A percentile compares a stretch with the other conserved stretches of the same genome.
phyloP scores from a whole-genome alignment of 2,797 vertebrate genomes.

The Anableps anableps region DNA sequence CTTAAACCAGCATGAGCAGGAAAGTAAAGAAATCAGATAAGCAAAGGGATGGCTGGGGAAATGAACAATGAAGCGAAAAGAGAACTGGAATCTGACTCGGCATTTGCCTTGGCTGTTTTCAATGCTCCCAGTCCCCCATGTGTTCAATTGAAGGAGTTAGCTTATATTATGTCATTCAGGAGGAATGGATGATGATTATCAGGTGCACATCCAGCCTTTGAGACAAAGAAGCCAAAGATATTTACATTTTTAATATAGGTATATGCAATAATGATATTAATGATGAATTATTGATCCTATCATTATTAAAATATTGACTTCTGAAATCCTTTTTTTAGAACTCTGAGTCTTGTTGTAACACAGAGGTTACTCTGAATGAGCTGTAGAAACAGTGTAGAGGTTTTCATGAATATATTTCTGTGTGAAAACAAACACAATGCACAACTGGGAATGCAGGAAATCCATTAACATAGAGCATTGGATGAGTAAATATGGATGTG shows the following conservation, averaged over 20 bases:
- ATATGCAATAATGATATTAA: not conserved
- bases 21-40: constrained; percentile 40
- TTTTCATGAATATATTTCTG: not conserved
- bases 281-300: not conserved
- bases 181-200: constrained; percentile 54
- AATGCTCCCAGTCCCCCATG: constrained; percentile 15
- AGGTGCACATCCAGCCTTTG: constrained; percentile 49
- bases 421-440: not conserved
- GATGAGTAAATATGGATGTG: not conserved
- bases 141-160: constrained; percentile 48
- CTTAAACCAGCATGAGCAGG: constrained; percentile 27
- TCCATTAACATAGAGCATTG: not conserved
- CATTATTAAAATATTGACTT: not conserved
- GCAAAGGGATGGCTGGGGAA: constrained; percentile 25
- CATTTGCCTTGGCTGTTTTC: constrained; percentile 37
- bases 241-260: not conserved
- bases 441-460: not conserved
- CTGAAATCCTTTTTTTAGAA: not conserved
- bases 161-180: constrained; percentile 56
- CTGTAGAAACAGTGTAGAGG: not conserved
- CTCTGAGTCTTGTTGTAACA: not conserved
- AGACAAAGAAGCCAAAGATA: constrained; percentile 19
- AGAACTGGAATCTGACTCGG: constrained; percentile 26
- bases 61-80: constrained; percentile 30
- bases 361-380: not conserved